Percentiles rank a stretch among this genome's conserved stretches.
Evolutionary conservation across 1,140 invertebrate genomes (phyloP).

Genomic region (Contarinia nasturtii): DNA sequence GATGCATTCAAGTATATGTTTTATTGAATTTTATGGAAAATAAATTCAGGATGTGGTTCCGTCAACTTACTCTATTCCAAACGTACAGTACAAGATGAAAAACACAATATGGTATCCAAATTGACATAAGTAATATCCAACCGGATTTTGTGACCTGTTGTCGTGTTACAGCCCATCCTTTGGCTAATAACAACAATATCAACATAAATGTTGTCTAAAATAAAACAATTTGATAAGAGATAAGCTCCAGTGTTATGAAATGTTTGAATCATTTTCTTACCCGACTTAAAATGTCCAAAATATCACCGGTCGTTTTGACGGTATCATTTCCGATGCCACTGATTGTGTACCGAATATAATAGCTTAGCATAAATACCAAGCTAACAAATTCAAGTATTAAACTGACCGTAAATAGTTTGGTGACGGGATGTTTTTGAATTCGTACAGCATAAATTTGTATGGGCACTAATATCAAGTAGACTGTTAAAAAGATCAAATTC

Average conservation of each 20-base stretch:
- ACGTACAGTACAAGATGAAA: slow-evolving; percentile 84
- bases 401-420: slow-evolving; percentile 76
- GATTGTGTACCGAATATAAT: slow-evolving; percentile 72
- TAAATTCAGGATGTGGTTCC: too few species aligned
- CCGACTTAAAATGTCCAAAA: slow-evolving; percentile 76
- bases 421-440: slow-evolving; percentile 74
- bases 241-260: not conserved
- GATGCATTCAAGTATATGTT: not conserved
- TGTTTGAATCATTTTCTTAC: slow-evolving; percentile 28
- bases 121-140: slow-evolving; percentile 53
- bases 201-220: slow-evolving; percentile 85
- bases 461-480: slow-evolving; percentile 71
- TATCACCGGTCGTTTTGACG: slow-evolving; percentile 69
- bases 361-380: slow-evolving; percentile 68
- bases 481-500: slow-evolving; percentile 73
- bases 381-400: slow-evolving; percentile 70
- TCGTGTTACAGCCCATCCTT: slow-evolving; percentile 91
- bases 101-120: slow-evolving; percentile 81
- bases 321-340: slow-evolving; percentile 71
- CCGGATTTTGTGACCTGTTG: slow-evolving; percentile 64
- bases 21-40: not conserved
- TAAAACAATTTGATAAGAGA: not conserved
- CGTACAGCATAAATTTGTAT: slow-evolving; percentile 77
- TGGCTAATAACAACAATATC: slow-evolving; percentile 77
- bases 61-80: slow-evolving; percentile 74